Evolutionary conservation across 37 sponge, comb jelly and placozoan genomes (phyloP).

Genomic region (Mnemiopsis leidyi): DNA sequence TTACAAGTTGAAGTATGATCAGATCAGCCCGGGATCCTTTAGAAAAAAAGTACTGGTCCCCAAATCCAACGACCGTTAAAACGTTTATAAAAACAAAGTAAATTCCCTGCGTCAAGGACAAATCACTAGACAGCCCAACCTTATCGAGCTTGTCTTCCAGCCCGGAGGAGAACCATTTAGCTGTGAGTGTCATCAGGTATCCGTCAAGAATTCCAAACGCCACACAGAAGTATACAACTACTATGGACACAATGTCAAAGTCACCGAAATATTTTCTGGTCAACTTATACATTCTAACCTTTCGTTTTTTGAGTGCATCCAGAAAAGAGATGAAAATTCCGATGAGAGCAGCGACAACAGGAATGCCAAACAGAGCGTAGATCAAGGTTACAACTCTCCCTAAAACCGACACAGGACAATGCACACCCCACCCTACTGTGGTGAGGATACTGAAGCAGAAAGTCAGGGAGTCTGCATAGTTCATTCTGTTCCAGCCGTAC

Average conservation of each 20-base stretch:
- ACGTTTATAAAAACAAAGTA: not conserved
- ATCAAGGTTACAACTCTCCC: not conserved
- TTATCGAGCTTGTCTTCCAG: not conserved
- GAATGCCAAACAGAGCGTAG: not conserved
- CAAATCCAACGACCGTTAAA: not conserved
- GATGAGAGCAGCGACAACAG: not conserved
- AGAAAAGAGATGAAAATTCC: not conserved
- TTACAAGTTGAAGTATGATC: too few species aligned
- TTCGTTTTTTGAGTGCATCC: not conserved
- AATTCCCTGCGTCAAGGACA: not conserved
- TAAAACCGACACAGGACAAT: not conserved
- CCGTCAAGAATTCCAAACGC: not conserved
- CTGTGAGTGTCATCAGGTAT: not conserved
- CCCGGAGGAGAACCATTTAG: not conserved
- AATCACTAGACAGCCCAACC: not conserved
- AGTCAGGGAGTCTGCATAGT: not conserved
- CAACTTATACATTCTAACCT: not conserved
- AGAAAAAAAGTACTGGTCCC: not conserved
- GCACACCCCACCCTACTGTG: not conserved
- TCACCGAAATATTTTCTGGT: not conserved
- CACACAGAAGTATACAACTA: not conserved
- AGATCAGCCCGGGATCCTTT: too few species aligned
- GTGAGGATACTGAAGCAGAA: not conserved
- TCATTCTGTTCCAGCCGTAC: not conserved
- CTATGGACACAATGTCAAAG: not conserved